Percentiles rank a stretch among this genome's conserved stretches.
These are phyloP conservation scores for Drosophila rufa DNA, from an alignment of 1,140 invertebrate genomes.

Conservation along the genomic window DNA sequence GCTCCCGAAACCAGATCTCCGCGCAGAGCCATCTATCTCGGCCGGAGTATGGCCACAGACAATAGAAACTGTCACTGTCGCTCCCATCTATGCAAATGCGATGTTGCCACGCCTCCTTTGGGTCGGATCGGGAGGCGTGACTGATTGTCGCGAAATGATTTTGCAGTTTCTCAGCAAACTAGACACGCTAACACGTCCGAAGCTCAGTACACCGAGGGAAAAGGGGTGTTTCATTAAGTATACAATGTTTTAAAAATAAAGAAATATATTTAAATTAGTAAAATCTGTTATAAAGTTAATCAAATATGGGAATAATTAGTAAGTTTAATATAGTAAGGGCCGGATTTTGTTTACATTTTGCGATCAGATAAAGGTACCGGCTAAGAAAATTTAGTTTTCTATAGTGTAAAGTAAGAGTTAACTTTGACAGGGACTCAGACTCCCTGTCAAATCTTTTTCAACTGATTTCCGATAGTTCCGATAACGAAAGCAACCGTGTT, in stretches of 20 bases:
- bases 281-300: too few relatives aligned
- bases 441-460: too few relatives aligned
- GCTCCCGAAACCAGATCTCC: background rate
- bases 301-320: too few relatives aligned
- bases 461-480: too few relatives aligned
- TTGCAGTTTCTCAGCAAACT: constrained; percentile 13
- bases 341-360: too few relatives aligned
- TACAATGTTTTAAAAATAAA: background rate
- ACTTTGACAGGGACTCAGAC: too few relatives aligned
- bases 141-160: constrained; percentile 14
- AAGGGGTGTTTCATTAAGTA: background rate
- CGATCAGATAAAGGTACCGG: too few relatives aligned
- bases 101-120: background rate
- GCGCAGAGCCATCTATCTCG: background rate
- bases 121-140: background rate
- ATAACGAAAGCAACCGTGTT: too few relatives aligned
- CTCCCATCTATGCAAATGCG: constrained; percentile 13
- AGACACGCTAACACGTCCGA: constrained; percentile 17
- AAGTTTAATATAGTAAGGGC: too few relatives aligned
- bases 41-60: background rate
- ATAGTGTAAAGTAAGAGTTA: too few relatives aligned
- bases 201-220: constrained; percentile 6
- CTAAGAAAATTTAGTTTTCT: too few relatives aligned
- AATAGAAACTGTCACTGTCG: background rate
- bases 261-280: too few relatives aligned